Conservation (phyloP, 2,888 invertebrate species). For the Acanthococcus lagerstroemiae region DNA sequence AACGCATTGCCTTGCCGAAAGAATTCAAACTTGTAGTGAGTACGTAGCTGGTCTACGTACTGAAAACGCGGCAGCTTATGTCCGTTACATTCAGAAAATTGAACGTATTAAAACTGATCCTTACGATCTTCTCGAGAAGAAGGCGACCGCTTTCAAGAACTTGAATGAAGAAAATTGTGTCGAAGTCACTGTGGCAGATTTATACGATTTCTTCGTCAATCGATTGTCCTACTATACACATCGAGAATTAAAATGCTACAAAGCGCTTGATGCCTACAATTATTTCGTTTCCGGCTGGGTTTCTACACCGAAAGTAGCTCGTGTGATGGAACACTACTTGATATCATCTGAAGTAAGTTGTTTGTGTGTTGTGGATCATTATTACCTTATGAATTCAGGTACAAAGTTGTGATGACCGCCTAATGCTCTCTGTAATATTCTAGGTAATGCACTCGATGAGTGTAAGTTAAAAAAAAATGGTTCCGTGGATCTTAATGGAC, state of each 20-base stretch:
- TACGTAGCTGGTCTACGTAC: no score
- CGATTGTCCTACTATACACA: background rate
- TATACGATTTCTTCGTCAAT: background rate
- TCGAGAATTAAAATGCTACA: background rate
- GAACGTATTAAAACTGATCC: background rate
- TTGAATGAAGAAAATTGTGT: background rate
- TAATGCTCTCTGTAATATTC: no score
- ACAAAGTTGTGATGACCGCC: no score
- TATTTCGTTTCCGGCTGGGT: conserved; percentile 7
- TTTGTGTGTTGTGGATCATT: no score
- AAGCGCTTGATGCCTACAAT: conserved; percentile 2
- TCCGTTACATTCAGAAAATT: no score
- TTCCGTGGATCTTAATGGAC: background rate
- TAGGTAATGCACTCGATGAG: background rate
- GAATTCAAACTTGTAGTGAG: no score
- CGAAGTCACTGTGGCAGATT: background rate
- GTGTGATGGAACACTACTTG: background rate
- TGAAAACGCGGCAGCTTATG: no score
- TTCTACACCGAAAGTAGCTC: background rate
- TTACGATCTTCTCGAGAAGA: no score
- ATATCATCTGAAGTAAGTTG: conserved; percentile 2
- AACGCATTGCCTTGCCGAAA: no score
- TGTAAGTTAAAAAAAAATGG: background rate
- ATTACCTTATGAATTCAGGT: no score
- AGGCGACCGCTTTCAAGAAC: no score